Evolutionary conservation across 2,888 invertebrate genomes (phyloP), one percentile per base, ranked within the genome.

Genomic region (Amiota minor): DNA sequence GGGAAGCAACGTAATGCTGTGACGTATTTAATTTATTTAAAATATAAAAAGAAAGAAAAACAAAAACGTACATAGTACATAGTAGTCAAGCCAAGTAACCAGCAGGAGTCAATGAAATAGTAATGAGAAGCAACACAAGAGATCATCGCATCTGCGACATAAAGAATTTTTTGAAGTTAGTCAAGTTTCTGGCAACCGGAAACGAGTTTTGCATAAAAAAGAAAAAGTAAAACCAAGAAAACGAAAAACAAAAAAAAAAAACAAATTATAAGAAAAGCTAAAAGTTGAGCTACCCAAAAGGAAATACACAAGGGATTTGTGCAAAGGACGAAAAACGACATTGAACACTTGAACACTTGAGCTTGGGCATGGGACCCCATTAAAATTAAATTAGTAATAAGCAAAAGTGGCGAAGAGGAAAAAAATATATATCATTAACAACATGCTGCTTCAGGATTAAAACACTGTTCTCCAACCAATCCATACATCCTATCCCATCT

Each of bases 341-440:
- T 16, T n/a, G 12, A 9, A 14, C 16, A 16, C 50, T 14, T 14
- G 11, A 53, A 14, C 53, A 53, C 9, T 59, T 59, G 59, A 18
- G 59, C 20, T 18, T 23, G 9, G 14, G 12, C 14, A 20, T 14
- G 20, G 8, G 59, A 9, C 45, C 14, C n/a, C 62, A 45, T 9
- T 62, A n/a, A 62, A 45, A 62, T 62, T 62, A 35, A 62, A 62
- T 62, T 62, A 62, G 35, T 18, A 62, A 62, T 62, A 62, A 62
- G 45, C 62, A 35, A 18, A 18, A 62, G 18, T 11, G 53, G 14
- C 62, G 45, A 62, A 62, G 35, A 10, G 62, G 35, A 62, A 23
- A 12, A 12, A 62, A 65, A 49, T 20, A 18, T 35, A 20, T 23
- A 10, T 16, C n/a, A 59, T 59, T 59, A 16, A 20, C 10, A 59